Percentiles rank a stretch among this genome's conserved stretches.
phyloP scores from a whole-genome alignment of 2,888 invertebrate genomes.

The Allophyes oxyacanthae region DNA sequence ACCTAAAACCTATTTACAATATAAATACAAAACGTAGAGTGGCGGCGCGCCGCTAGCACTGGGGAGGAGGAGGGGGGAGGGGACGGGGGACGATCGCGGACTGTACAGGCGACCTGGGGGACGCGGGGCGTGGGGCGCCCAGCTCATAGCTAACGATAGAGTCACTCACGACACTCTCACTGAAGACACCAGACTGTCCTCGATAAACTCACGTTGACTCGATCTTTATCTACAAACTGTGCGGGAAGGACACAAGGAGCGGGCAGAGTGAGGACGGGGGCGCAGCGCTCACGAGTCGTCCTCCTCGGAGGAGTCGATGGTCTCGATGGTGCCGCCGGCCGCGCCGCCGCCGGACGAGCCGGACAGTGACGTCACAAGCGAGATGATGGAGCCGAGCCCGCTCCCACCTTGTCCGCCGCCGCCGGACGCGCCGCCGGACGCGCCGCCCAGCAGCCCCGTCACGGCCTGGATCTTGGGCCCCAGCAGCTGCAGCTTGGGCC shows the following conservation, averaged over 20 bases:
- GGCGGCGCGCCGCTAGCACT: slow-evolving; percentile 51
- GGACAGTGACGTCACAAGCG: slow-evolving; percentile 83
- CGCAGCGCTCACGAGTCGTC: slow-evolving; percentile 77
- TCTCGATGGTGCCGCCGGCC: slow-evolving; percentile 78
- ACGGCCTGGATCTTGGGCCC: slow-evolving; percentile 91
- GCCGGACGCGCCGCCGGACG: slow-evolving; percentile 88
- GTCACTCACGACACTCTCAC: neutral
- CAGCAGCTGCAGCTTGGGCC: slow-evolving; percentile 92
- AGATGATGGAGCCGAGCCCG: slow-evolving; percentile 83
- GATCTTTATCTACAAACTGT: slow-evolving; percentile 28
- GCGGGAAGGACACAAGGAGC: slow-evolving; percentile 17
- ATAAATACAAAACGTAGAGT: slow-evolving; percentile 77
- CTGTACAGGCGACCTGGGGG: slow-evolving; percentile 73
- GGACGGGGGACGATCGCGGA: slow-evolving; percentile 62
- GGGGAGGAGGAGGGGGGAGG: slow-evolving; percentile 34
- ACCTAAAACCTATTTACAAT: slow-evolving; percentile 86
- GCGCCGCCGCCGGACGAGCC: slow-evolving; percentile 72
- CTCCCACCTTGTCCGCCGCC: slow-evolving; percentile 88
- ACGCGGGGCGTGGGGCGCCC: neutral
- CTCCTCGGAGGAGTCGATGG: slow-evolving; percentile 83
- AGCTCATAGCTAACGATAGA: slow-evolving; percentile 4
- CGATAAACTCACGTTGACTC: neutral
- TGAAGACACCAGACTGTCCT: no score
- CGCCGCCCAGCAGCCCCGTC: slow-evolving; percentile 88
- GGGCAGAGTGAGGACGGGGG: slow-evolving; percentile 37